These are phyloP conservation scores for Myoxocephalus aenaeus DNA, from an alignment of 2,797 vertebrate species.

Conservation along the genomic window DNA sequence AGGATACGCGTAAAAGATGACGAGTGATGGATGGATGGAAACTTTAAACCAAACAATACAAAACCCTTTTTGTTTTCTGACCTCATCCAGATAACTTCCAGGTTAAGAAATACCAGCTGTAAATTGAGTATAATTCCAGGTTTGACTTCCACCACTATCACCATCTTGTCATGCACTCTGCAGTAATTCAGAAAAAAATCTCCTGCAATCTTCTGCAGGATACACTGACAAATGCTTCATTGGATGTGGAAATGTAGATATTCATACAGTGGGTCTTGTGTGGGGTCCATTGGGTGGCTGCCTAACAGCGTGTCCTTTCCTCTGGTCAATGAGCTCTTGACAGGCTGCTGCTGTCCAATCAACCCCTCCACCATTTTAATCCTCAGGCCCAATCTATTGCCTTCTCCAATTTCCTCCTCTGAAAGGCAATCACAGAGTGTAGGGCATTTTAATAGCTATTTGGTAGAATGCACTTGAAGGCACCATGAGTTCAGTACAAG, in stretches of 20 bases:
- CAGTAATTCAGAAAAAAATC: background rate
- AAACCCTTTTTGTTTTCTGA: background rate
- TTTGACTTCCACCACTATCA: too few species aligned
- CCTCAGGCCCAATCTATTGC: conserved; percentile 65
- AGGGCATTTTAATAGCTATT: conserved; percentile 75
- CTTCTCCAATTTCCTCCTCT: conserved; percentile 70
- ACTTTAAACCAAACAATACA: too few species aligned
- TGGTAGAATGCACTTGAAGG: conserved; percentile 72
- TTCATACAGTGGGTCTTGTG: background rate
- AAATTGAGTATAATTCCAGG: too few species aligned
- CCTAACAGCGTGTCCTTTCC: conserved; percentile 39
- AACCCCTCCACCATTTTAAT: conserved; percentile 65
- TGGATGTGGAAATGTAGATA: conserved; percentile 18
- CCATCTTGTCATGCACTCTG: too few species aligned
- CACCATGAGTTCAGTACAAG: conserved; percentile 59
- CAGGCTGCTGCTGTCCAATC: conserved; percentile 68
- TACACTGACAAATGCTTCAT: background rate
- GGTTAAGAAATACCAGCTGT: background rate
- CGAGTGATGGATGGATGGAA: too few species aligned
- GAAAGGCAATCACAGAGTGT: conserved; percentile 69
- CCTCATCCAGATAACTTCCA: background rate
- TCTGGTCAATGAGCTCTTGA: conserved; percentile 63
- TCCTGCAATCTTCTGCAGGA: background rate
- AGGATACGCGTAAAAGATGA: too few species aligned
- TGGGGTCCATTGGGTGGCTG: conserved; percentile 9